Conservation (phyloP, 2,113 vertebrate species). For the Labrus mixtus region DNA sequence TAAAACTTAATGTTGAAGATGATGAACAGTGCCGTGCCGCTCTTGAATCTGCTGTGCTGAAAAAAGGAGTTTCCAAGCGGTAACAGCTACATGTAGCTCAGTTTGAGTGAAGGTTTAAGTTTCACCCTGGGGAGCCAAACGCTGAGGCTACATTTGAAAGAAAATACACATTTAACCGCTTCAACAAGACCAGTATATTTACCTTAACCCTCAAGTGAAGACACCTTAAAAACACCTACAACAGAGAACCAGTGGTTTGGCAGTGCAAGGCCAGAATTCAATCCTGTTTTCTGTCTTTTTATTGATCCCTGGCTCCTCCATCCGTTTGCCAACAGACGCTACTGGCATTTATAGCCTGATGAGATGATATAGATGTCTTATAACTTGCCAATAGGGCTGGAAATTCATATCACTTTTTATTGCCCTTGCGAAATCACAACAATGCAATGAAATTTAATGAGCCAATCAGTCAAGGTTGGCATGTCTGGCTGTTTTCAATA, state of each 20-base stretch:
- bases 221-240: too few species aligned
- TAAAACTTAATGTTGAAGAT: too few species aligned
- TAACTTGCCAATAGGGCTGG: constrained; percentile 17
- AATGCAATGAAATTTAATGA: constrained; percentile 60
- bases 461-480: constrained; percentile 57
- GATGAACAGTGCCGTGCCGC: constrained; percentile 18
- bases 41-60: constrained; percentile 29
- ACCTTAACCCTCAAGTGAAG: neutral
- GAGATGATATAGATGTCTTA: constrained; percentile 35
- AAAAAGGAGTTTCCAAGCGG: constrained; percentile 19
- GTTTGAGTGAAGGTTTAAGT: constrained; percentile 24
- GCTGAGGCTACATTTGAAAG: neutral
- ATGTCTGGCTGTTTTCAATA: constrained; percentile 26
- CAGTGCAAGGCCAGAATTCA: neutral
- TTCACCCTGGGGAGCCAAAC: neutral
- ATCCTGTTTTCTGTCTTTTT: constrained; percentile 11
- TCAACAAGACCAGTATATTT: neutral
- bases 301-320: constrained; percentile 26
- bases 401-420: constrained; percentile 52
- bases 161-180: neutral
- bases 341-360: constrained; percentile 38
- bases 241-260: too few species aligned
- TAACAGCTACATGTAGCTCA: neutral
- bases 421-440: constrained; percentile 44
- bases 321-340: constrained; percentile 29